Base-by-base conservation (phyloP, 2,888 invertebrate genomes). In the Chamaedrilus cognettii region DNA sequence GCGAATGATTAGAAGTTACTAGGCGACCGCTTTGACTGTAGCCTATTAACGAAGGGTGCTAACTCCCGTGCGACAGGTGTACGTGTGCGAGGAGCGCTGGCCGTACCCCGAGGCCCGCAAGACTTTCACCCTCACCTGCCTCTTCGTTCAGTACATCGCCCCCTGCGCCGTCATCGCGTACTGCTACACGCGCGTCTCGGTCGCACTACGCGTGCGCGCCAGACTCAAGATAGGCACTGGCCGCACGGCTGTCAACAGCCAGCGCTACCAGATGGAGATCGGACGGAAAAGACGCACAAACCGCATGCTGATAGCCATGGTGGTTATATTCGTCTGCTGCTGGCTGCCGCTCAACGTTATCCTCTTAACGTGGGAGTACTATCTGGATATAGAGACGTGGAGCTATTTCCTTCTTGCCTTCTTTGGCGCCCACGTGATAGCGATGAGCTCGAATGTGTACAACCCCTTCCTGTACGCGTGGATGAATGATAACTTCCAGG, bases 241-340 rank as follows among this genome's bases (percentile, higher is more conserved):
- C 59, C 28, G 62, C 19, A 31, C 28, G 31, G 30, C 30, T 26
- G 80, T 80, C 42, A 88, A 90, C 7, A 90, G 93, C 77, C 95
- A 95, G 80, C 94, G 94, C 80, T 88, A 90, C 52, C 94, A 94
- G 80, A 88, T 90, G 23, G 97, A 11, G 96, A 97, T 84, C 89
- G 94, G 74, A 97, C 97, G 98, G 86, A 98, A 70, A 94, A 97
- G 70, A 91, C 94, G 2, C 97, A 99, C 98, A 5, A 96, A 98
- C 83, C 89, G 94, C 74, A 99, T 98, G 98, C 86, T 99, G 68
- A 95, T 98, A 69, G 92, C 94, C 1, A 99, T 99, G 98, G 98
- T 88, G 11, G 90, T 91, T 15, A 94, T 98, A 64, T 99, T 99
- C 81, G 93, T 95, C 0, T 86, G 94, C n/a, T 97, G 96, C 35